A percentile compares a stretch with the other conserved stretches of the same genome.
Evolutionary conservation across 2,888 invertebrate species (phyloP).

Genomic region (Leucophora obtusa): DNA sequence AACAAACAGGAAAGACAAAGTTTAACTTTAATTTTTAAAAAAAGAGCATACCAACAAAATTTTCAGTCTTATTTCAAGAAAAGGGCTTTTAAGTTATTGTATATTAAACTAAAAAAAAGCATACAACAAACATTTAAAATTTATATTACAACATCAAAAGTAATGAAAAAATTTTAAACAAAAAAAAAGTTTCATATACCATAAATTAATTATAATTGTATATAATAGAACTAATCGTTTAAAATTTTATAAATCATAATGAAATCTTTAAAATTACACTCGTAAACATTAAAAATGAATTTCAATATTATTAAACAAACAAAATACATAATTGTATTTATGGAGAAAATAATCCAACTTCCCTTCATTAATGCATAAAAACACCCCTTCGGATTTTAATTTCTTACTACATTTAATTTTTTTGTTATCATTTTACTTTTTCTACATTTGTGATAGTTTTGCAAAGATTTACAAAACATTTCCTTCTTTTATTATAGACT

Average conservation of each 20-base stretch:
- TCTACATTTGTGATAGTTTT: slow-evolving; percentile 57
- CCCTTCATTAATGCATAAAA: slow-evolving; percentile 23
- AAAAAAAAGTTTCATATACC: slow-evolving; percentile 17
- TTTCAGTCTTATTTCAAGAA: slow-evolving; percentile 27
- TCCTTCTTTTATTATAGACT: slow-evolving; percentile 22
- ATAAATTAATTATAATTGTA: slow-evolving; percentile 37
- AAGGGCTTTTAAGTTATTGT: slow-evolving; percentile 36
- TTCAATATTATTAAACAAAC: slow-evolving; percentile 16
- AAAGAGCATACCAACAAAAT: slow-evolving; percentile 9
- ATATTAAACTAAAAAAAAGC: slow-evolving; percentile 31
- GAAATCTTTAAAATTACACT: slow-evolving; percentile 19
- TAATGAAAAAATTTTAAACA: slow-evolving; percentile 1
- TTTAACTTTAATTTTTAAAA: slow-evolving; percentile 47
- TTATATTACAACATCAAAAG: neutral
- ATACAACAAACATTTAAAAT: slow-evolving; percentile 7
- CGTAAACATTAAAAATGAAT: slow-evolving; percentile 23
- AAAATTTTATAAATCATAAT: slow-evolving; percentile 18
- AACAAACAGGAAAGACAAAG: slow-evolving; percentile 55
- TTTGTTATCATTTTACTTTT: slow-evolving; percentile 20
- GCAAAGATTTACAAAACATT: slow-evolving; percentile 58
- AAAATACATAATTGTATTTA: slow-evolving; percentile 46
- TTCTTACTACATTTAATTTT: neutral
- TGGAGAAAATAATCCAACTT: slow-evolving; percentile 31
- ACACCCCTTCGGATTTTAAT: neutral
- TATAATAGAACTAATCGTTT: slow-evolving; percentile 29